Evolutionary conservation across 2,113 vertebrate genomes (phyloP).

Genomic region (Chunga burmeisteri): DNA sequence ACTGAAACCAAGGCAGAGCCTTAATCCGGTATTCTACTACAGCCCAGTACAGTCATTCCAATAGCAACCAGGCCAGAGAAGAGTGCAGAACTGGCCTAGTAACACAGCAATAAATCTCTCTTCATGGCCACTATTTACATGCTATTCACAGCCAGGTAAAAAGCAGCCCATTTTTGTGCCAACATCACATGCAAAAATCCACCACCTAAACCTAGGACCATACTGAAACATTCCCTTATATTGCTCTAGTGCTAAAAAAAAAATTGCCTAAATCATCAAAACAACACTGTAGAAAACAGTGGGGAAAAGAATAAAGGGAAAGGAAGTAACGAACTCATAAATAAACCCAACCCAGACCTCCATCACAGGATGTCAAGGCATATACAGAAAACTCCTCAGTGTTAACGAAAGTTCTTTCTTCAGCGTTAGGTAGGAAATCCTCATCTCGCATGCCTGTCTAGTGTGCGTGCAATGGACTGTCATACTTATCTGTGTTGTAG

Average conservation of each 20-base stretch:
- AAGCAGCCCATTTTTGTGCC: not conserved
- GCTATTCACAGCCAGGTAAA: not conserved
- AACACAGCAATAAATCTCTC: not conserved
- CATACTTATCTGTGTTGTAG: not conserved
- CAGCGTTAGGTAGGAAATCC: not conserved
- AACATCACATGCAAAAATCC: not conserved
- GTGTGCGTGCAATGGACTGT: rapidly evolving
- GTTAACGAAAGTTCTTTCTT: not conserved
- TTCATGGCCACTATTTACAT: not conserved
- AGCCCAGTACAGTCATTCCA: not conserved
- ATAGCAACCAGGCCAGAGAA: not conserved
- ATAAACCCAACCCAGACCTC: not conserved
- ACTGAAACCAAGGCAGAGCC: not conserved
- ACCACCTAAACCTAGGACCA: not conserved
- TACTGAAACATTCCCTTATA: not conserved
- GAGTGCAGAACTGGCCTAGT: not conserved
- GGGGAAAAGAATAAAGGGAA: not conserved
- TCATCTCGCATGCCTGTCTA: not conserved
- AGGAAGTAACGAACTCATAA: not conserved
- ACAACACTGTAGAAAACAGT: not conserved
- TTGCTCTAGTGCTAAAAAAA: not conserved
- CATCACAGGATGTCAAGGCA: no score
- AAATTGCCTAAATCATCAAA: not conserved
- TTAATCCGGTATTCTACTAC: not conserved
- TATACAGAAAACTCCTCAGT: not conserved